Percentiles rank a stretch among this genome's conserved stretches.
These are phyloP conservation scores for Rousettus leschenaultii DNA, from an alignment of 2,113 vertebrate species.

Conservation along the genomic window DNA sequence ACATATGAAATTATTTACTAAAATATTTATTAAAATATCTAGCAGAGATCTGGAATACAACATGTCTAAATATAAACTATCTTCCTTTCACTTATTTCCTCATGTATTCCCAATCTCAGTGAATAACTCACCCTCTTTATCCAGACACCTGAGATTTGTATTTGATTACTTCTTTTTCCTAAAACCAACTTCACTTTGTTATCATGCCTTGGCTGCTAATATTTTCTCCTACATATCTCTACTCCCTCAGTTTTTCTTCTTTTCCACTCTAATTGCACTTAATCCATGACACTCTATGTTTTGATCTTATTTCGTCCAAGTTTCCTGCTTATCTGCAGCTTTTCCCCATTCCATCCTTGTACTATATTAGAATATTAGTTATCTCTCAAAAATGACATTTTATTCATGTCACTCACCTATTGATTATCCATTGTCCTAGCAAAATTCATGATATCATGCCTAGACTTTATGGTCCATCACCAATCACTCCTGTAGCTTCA, in stretches of 20 bases:
- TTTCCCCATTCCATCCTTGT: neutral
- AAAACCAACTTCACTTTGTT: neutral
- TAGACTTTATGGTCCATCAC: neutral
- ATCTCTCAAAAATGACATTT: neutral
- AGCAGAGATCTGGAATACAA: neutral
- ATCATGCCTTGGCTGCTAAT: too few relatives aligned
- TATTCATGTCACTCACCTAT: neutral
- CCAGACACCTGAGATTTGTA: neutral
- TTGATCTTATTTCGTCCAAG: neutral
- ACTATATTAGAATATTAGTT: neutral
- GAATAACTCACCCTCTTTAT: neutral
- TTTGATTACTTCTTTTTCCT: neutral
- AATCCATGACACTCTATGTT: neutral
- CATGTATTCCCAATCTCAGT: neutral
- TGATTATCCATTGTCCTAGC: neutral
- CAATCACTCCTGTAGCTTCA: neutral
- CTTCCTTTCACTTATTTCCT: neutral
- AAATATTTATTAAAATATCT: neutral
- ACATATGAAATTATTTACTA: neutral
- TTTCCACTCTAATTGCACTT: neutral
- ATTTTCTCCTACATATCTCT: neutral
- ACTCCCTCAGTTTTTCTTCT: neutral
- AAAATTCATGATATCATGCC: neutral
- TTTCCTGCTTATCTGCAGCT: neutral
- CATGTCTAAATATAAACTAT: neutral